These are phyloP conservation scores for Leucophora obtusa DNA, from an alignment of 2,888 invertebrate species.

Conservation along the genomic window DNA sequence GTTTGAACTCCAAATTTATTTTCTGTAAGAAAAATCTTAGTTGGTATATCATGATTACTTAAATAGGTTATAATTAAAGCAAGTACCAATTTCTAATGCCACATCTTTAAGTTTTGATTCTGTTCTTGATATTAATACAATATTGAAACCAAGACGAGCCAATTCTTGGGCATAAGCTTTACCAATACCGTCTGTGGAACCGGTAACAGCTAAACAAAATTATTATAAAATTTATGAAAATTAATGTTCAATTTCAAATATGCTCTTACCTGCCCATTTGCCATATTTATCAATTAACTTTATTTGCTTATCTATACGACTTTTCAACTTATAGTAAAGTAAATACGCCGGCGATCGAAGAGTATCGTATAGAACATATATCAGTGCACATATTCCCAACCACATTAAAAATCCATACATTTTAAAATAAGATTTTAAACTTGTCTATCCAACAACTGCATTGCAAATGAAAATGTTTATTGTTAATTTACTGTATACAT, in stretches of 20 bases:
- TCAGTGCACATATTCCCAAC: slow-evolving; percentile 80
- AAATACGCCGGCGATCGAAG: slow-evolving; percentile 82
- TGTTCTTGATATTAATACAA: slow-evolving; percentile 88
- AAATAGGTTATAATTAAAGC: neutral
- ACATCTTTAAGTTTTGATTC: slow-evolving; percentile 84
- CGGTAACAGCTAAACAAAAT: slow-evolving; percentile 85
- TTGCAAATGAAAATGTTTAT: slow-evolving; percentile 4
- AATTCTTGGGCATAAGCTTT: slow-evolving; percentile 90
- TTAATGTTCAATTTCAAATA: neutral
- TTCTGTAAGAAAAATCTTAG: slow-evolving; percentile 74
- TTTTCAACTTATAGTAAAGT: slow-evolving; percentile 76
- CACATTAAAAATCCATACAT: slow-evolving; percentile 75
- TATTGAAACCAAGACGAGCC: slow-evolving; percentile 86
- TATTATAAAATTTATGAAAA: neutral
- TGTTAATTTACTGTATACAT: neutral
- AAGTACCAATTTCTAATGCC: slow-evolving; percentile 86
- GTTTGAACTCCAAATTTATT: slow-evolving; percentile 82
- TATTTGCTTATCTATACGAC: slow-evolving; percentile 81
- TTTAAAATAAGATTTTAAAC: neutral
- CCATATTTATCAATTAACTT: slow-evolving; percentile 84
- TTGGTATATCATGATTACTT: no score
- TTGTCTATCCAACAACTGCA: neutral
- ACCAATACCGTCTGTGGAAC: slow-evolving; percentile 94
- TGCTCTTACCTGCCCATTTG: slow-evolving; percentile 86
- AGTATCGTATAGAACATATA: slow-evolving; percentile 80